These are phyloP conservation scores for Irena cyanogastra DNA, from an alignment of 2,113 vertebrate species.

Conservation along the genomic window DNA sequence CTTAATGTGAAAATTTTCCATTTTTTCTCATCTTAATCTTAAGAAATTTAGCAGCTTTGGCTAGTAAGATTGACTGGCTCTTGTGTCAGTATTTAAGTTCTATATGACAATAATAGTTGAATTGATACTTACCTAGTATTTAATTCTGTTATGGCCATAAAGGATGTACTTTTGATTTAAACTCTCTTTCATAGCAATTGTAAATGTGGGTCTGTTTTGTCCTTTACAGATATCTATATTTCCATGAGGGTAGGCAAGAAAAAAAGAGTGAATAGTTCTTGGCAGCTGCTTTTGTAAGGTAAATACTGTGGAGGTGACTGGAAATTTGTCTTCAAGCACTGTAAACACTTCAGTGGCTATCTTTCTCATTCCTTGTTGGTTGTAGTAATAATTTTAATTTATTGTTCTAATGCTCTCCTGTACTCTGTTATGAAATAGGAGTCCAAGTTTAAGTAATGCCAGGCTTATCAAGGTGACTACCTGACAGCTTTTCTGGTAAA, in stretches of 20 bases:
- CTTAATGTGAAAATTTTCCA: slow-evolving; percentile 33
- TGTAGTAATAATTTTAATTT: background rate
- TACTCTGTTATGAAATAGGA: background rate
- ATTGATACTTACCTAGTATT: background rate
- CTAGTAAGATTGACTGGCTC: background rate
- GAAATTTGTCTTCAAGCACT: background rate
- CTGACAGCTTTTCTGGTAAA: background rate
- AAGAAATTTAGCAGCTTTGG: slow-evolving; percentile 1
- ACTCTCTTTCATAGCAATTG: background rate
- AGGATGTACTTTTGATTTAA: background rate
- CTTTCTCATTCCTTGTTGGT: background rate
- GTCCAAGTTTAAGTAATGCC: background rate
- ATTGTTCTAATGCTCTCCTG: background rate
- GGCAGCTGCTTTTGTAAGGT: background rate
- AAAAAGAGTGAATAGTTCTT: slow-evolving; percentile 18
- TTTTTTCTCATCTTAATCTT: background rate
- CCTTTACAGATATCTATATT: slow-evolving; percentile 34
- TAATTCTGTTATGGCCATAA: background rate
- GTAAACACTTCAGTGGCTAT: background rate
- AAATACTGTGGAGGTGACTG: background rate
- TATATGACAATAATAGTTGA: background rate
- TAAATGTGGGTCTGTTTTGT: slow-evolving; percentile 32
- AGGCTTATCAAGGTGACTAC: background rate
- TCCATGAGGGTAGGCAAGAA: slow-evolving; percentile 12
- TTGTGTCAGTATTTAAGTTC: background rate